Evolutionary conservation across 2,888 invertebrate species (phyloP), one percentile per base, ranked within the genome.

Genomic region (Miltochrista miniata): DNA sequence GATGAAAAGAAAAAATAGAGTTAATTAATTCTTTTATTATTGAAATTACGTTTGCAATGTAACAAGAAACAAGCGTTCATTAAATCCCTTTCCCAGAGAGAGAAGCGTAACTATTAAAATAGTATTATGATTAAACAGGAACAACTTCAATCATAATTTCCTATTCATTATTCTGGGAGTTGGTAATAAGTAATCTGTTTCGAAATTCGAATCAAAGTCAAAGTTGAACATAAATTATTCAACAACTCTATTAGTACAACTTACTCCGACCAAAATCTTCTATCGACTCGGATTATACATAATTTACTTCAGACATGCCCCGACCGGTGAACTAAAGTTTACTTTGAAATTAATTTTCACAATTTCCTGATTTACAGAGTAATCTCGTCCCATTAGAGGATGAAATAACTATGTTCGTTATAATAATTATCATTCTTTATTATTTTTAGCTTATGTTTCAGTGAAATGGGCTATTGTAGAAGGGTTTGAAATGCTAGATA

Each of bases 321-420:
- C 59, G 40, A 53, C 56, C 51, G 14, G 56, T 57, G 55, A 58
- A 54, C 54, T 58, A 43, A 68, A 71, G 70, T 67, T 69, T 68
- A 63, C 59, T 68, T 63, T 52, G 53, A 33, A 70, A 68, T 64
- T 66, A 70, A 72, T 66, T 68, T 63, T 67, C 69, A 59, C 70
- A 71, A 64, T 68, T 67, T 64, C 57, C 41, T 54, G 54, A 68
- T 70, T 70, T 64, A 50, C 56, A 42, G 55, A 51, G 53, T 66
- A 64, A 66, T 62, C 59, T 56, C 56, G 49, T 55, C 49, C 45
- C 51, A 52, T 51, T 24, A 24, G 5, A n/a, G n/a, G 33, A 42
- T 42, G 33, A n/a, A n/a, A n/a, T n/a, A n/a, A n/a, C n/a, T n/a
- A n/a, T n/a, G n/a, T n/a, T 42, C 33, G 7, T 33, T 34, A 38